Evolutionary conservation across 2,113 vertebrate species (phyloP), one percentile per base, ranked within the genome.

Genomic region (Tinamus guttatus): DNA sequence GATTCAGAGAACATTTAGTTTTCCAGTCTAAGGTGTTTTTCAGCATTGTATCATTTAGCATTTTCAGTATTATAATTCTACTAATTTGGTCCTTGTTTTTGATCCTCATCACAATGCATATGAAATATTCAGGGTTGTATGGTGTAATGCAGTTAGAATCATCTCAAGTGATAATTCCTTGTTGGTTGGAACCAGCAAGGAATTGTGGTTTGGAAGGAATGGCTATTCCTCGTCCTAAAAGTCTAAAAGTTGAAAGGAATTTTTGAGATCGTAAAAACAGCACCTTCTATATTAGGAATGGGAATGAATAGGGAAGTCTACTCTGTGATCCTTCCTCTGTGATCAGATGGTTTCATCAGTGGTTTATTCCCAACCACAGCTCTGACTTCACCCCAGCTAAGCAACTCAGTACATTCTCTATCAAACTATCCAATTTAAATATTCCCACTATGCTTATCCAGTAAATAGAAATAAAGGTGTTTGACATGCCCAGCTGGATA

Each of bases 31-130:
- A 9, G 3, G 2, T 89, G n/a, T 19, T 75, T 90, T 58, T 74
- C 38, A 12, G 11, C 59, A 19, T 67, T 36, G 22, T 21, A 17
- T 36, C 9, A 43, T 69, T 83, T 2, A 45, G 47, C 45, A 41
- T 41, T 41, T 41, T 41, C 40, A 41, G 40, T 41, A 41, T 41
- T 41, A 13, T 69, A 13, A 71, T 87, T 47, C n/a, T n/a, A n/a
- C n/a, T n/a, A n/a, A n/a, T n/a, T n/a, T 71, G 10, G 7, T 88
- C 13, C 25, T 81, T 63, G 40, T 0, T 0, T 25, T n/a, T n/a
- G 30, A 3, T 56, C 13, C 54, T 85, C 41, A 69, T 65, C 45
- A 30, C 3, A 76, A 28, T 25, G 11, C 0, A 4, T 7, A 36
- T 45, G n/a, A 73, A 73, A 73, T 32, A 69, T n/a, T 32, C 5